These are phyloP conservation scores for Nematolebias whitei DNA, from an alignment of 2,113 vertebrate species.

Conservation along the genomic window DNA sequence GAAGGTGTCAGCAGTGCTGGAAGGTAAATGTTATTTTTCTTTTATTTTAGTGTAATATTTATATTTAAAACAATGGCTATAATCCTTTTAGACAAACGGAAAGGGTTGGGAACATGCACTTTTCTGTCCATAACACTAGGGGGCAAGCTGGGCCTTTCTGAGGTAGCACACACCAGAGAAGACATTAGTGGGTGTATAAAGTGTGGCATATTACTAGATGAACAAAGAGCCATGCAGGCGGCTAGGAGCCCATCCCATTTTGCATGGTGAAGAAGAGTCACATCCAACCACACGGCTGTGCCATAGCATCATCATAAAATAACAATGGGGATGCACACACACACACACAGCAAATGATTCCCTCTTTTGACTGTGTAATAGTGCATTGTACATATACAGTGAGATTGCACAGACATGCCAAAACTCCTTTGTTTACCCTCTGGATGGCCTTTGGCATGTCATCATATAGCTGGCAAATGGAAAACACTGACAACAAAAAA, in stretches of 20 bases:
- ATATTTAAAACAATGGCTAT: not conserved
- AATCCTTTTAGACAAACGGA: not conserved
- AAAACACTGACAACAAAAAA: not conserved
- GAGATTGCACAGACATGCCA: conserved; percentile 6
- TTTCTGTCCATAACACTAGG: conserved; percentile 62
- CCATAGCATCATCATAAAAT: conserved; percentile 53
- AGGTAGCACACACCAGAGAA: conserved; percentile 21
- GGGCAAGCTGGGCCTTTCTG: conserved; percentile 72
- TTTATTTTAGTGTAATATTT: not conserved
- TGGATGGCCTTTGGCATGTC: conserved; percentile 22
- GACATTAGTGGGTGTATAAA: conserved; percentile 28
- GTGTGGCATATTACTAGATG: conserved; percentile 41
- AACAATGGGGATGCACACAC: not conserved
- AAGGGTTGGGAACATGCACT: conserved; percentile 46
- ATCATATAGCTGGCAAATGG: conserved; percentile 27
- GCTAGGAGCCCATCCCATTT: conserved; percentile 55
- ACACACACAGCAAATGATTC: not conserved
- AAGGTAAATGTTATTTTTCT: conserved; percentile 83
- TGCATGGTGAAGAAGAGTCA: conserved; percentile 44
- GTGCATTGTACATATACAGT: conserved; percentile 42
- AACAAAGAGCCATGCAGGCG: conserved; percentile 70
- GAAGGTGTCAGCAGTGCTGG: conserved; percentile 96
- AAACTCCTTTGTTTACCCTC: conserved; percentile 12
- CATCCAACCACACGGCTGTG: conserved; percentile 71
- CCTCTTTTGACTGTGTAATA: conserved; percentile 39